phyloP scores from a whole-genome alignment of 2,888 invertebrate genomes.

The Andrena hattorfiana region DNA sequence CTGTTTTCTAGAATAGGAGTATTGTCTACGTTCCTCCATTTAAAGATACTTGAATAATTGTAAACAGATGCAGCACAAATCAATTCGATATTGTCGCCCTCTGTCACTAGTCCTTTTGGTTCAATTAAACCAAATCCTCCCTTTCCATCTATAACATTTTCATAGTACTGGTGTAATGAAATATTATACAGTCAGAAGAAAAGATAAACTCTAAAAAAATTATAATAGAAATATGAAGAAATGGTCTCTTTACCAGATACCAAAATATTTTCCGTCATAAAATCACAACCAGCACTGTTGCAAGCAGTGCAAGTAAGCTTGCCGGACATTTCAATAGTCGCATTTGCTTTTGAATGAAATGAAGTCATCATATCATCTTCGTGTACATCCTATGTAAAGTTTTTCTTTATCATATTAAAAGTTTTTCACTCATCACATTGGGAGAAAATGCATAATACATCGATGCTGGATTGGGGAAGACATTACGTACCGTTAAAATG shows the following conservation, averaged over 20 bases:
- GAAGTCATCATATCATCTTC: slow-evolving; percentile 7
- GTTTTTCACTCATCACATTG: not conserved
- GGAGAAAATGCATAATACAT: not conserved
- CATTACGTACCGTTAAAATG: slow-evolving; percentile 38
- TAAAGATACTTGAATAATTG: slow-evolving; percentile 84
- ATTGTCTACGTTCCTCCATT: slow-evolving; percentile 85
- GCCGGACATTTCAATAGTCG: slow-evolving; percentile 76
- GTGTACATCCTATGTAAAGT: slow-evolving; percentile 30
- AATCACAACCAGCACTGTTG: slow-evolving; percentile 79
- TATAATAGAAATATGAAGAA: not conserved
- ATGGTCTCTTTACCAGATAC: slow-evolving; percentile 79
- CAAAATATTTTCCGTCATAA: slow-evolving; percentile 73
- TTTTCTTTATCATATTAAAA: not conserved
- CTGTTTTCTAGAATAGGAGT: slow-evolving; percentile 66
- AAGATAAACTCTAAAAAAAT: not conserved
- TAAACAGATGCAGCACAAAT: slow-evolving; percentile 87
- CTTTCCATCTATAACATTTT: slow-evolving; percentile 83
- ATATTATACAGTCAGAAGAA: not conserved
- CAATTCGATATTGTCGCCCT: slow-evolving; percentile 86
- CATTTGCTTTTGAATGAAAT: slow-evolving; percentile 58
- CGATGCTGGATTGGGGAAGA: not conserved
- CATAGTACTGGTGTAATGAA: not conserved
- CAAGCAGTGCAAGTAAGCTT: slow-evolving; percentile 81
- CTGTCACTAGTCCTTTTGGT: slow-evolving; percentile 81
- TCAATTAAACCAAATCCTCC: slow-evolving; percentile 84